Base-by-base conservation (phyloP, 92 coral and sea anemone genomes). In the Isaurus tuberculatus region DNA sequence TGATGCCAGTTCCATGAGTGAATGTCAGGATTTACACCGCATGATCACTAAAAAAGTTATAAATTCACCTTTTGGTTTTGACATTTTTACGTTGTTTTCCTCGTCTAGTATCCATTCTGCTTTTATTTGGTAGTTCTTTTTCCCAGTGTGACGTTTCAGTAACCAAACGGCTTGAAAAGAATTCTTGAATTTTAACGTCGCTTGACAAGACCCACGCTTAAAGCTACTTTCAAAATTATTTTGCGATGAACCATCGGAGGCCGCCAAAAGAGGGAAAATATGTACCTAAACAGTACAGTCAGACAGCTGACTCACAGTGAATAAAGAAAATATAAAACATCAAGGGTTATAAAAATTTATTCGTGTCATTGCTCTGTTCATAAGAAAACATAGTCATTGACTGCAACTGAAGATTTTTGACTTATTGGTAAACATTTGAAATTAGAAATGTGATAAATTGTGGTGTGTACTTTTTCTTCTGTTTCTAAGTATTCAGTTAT, bases 101-200 rank as follows among this genome's bases (percentile, higher is more conserved):
- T 83, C 80, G 42, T 70, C 80, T 26, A 84, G 68, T 63, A 77
- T 28, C 84, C 89, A 85, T 64, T 84, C 79, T 27, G 89, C 89
- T 58, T 85, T 85, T 34, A 85, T 61, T 53, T 66, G 69, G 32
- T 85, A 79, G 40, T 57, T 15, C 69, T 65, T 67, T 65, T 84
- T 75, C 55, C 74, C 29, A 3, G 75, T 34, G 33, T 84, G 88
- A 28, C 75, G 72, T 63, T 30, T 73, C 0, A 84, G 83, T 15
- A 58, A 6, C 83, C 88, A 84, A 60, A 73, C 33, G 11, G 88
- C 72, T 77, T 67, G 85, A 26, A 27, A 85, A 68, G 66, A 15
- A 27, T 82, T 42, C 2, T 67, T 17, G 51, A 26, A 82, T 42
- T 44, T 66, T 30, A 82, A 82, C 2, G 72, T 67, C 33, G n/a